These are phyloP conservation scores for Parelbella ahira DNA, from an alignment of 2,888 invertebrate genomes.

Conservation along the genomic window DNA sequence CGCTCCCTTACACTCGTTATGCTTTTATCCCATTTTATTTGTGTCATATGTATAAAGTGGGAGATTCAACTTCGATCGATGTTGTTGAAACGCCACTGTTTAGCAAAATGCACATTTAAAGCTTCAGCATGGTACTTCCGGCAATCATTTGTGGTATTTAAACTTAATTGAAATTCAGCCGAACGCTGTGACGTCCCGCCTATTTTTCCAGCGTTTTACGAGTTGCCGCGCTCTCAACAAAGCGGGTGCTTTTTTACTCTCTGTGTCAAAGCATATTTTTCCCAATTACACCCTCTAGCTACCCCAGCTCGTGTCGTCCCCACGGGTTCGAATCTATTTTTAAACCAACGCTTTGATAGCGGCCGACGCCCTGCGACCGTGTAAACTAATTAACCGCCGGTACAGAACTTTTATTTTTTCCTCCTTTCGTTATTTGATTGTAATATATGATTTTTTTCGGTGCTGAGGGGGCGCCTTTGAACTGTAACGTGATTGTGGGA, in stretches of 20 bases:
- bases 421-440: constrained; percentile 2
- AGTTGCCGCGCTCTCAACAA: background rate
- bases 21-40: too few species aligned
- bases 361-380: constrained; percentile 12
- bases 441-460: constrained; percentile 11
- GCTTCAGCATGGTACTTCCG: too few species aligned
- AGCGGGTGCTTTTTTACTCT: constrained; percentile 6
- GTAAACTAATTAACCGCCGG: constrained; percentile 21
- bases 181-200: too few species aligned
- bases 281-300: constrained; percentile 9
- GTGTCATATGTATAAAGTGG: too few species aligned
- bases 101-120: too few species aligned
- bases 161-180: too few species aligned
- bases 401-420: constrained; percentile 14
- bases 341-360: constrained; percentile 11
- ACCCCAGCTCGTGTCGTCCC: constrained; percentile 10
- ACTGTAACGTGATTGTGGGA: constrained; percentile 1
- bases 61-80: too few species aligned
- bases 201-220: too few species aligned
- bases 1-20: too few species aligned
- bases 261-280: constrained; percentile 6
- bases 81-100: too few species aligned
- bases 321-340: constrained; percentile 8
- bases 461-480: constrained; percentile 11
- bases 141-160: too few species aligned